Base-by-base conservation (phyloP, 2,113 vertebrate genomes). In the Oplegnathus fasciatus region DNA sequence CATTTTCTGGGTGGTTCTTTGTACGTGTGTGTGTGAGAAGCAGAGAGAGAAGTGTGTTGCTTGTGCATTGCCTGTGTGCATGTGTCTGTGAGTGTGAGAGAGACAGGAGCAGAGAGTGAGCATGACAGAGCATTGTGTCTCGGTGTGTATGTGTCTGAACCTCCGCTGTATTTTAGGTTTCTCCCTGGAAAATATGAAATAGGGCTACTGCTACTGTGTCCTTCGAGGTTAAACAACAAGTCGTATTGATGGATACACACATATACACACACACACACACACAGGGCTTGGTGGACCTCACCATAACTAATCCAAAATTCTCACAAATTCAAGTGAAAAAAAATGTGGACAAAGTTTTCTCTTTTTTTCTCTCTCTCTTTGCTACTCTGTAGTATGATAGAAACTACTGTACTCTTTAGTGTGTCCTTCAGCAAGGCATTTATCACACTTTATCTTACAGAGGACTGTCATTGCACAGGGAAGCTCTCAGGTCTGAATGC, bases 181-280 rank as follows among this genome's bases (percentile, higher is more conserved):
- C 78, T 75, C 75, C 69, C 77, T 80, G 75, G 82, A 87, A 92
- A 85, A 89, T 74, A 69, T 86, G 34, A 92, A 90, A 88, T 80
- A 65, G 71, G 55, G 55, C 71, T 79, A 72, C 60, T 81, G 68
- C 72, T 85, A 64, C 79, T 44, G 48, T 66, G 80, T 90, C 89
- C 85, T 89, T 69, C 15, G 72, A 90, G 83, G 90, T 90, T 89
- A 81, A 81, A 87, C 78, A 88, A 78, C 69, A 86, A 78, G 77
- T 82, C 20, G 32, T 54, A 37, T 68, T 86, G 81, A 91, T 81
- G 66, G 52, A 68, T 54, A 58, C n/a, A 55, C 60, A 57, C 42
- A 64, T 32, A 46, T 13, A 67, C 22, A 65, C 22, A 54, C 64
- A 58, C 17, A 72, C 15, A 58, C 22, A 44, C 6, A 40, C n/a